Percentiles rank a stretch among this genome's conserved stretches.
Conservation (phyloP, 1,140 invertebrate species). For the Camponotus floridanus region DNA sequence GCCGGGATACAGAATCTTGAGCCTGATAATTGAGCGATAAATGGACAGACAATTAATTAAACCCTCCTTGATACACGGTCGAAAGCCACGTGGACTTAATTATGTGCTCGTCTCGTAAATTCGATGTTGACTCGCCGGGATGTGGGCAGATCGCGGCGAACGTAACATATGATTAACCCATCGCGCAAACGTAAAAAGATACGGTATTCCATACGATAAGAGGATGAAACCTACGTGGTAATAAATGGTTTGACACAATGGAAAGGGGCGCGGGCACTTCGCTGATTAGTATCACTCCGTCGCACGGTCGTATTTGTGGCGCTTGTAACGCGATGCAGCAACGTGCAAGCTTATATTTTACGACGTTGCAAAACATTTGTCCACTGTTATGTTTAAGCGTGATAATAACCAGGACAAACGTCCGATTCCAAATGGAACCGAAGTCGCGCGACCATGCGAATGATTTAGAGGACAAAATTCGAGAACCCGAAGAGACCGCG, state of each 20-base stretch:
- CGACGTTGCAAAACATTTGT: slow-evolving; percentile 71
- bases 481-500: neutral
- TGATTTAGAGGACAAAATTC: slow-evolving; percentile 68
- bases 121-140: slow-evolving; percentile 17
- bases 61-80: slow-evolving; percentile 21
- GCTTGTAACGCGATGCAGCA: slow-evolving; percentile 68
- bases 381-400: slow-evolving; percentile 68
- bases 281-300: slow-evolving; percentile 72
- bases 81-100: slow-evolving; percentile 36
- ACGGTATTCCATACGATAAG: slow-evolving; percentile 62
- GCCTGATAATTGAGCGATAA: slow-evolving; percentile 51
- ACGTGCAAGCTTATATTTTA: slow-evolving; percentile 69
- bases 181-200: slow-evolving; percentile 67
- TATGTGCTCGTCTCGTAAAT: slow-evolving; percentile 43
- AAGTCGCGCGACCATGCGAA: slow-evolving; percentile 30
- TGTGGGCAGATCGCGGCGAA: slow-evolving; percentile 18
- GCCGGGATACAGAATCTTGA: too few species aligned
- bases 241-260: slow-evolving; percentile 78
- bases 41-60: slow-evolving; percentile 43
- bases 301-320: slow-evolving; percentile 60
- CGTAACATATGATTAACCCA: slow-evolving; percentile 73
- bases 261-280: slow-evolving; percentile 73
- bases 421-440: slow-evolving; percentile 41
- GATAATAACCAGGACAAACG: slow-evolving; percentile 74
- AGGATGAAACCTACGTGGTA: slow-evolving; percentile 69